Base-by-base conservation (phyloP, 2,888 invertebrate species). In the Dicycla oo region DNA sequence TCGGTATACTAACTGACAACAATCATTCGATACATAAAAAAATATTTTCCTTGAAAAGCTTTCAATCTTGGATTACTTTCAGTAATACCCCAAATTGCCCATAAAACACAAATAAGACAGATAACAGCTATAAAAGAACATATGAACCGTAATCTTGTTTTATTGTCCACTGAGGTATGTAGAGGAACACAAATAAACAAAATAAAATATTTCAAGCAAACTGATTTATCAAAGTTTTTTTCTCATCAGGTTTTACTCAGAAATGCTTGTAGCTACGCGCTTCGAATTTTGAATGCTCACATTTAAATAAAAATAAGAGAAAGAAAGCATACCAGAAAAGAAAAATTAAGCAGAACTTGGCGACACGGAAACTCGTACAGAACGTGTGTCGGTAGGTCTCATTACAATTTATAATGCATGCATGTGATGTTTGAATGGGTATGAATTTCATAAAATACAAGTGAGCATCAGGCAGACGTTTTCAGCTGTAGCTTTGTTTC, bases 51-150 rank as follows among this genome's bases (percentile, higher is more conserved):
- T 72, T 71, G 82, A 88, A 88, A 79, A 86, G 81, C 87, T 84
- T 85, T 85, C 82, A 85, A 88, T 87, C 80, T 84, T 86, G 85
- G 87, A 87, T 86, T 87, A 85, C 86, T 81, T 86, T 77, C 78
- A 83, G 82, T 86, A 88, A 88, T 86, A 79, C 69, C 78, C 78
- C 79, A 84, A 87, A 88, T 87, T 83, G 84, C 64, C 86, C 84
- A 88, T 90, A 89, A 89, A 89, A 82, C 76, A 82, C 81, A 88
- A 88, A 89, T 88, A 88, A 88, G 88, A 88, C 80, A 86, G 83
- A 89, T 88, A 89, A 86, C 87, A 83, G 87, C 88, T 77, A 89
- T 91, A 90, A 91, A 90, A 90, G n/a, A 89, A 84, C 88, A 88
- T 88, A 87, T 86, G 84, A 85, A 83, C 86, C 86, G 80, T 89